Evolutionary conservation across 2,113 vertebrate species (phyloP), one percentile per base, ranked within the genome.

Genomic region (Phyllopteryx taeniolatus): DNA sequence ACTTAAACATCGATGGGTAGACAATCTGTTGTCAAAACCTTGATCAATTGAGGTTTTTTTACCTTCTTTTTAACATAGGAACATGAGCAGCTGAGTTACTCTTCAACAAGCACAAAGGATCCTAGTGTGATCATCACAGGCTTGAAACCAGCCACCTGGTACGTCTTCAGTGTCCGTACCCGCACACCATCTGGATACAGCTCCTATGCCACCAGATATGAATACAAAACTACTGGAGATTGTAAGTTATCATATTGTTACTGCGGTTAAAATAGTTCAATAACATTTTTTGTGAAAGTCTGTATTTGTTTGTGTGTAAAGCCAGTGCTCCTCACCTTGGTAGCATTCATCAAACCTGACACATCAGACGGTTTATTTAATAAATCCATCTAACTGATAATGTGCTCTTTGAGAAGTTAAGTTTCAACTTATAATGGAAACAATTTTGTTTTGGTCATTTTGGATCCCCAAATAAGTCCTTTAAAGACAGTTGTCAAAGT

Each of bases 51-150:
- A 12, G 42, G 22, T 67, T 11, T 49, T 66, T 8, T 61, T 17
- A 61, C 7, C 59, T 51, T 2, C 22, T 74, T 31, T 69, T 31
- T 46, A 86, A 81, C 76, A 27, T 90, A 98, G 96, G 95, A 98
- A 72, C 93, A 96, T 56, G 96, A 98, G 77, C 95, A 96, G 90
- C 87, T 95, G 86, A 98, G 96, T 90, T 98, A 96, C 90, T 98
- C 96, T 13, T 98, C 96, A 39, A 98, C 95, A 12, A 95, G 95
- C 81, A 96, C 95, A 91, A 98, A 95, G 82, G 94, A 93, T 79
- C 95, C 96, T 86, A 98, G 96, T 86, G 95, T 96, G 88, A 96
- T 98, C 87, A 89, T 98, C 91, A 95, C 95, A 65, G 95, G 95
- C 78, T 94, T 98, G 84, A 97, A 96, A 88, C 94, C 95, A 69